Conservation (phyloP, 2,888 invertebrate genomes). For the Lysandra bellargus region DNA sequence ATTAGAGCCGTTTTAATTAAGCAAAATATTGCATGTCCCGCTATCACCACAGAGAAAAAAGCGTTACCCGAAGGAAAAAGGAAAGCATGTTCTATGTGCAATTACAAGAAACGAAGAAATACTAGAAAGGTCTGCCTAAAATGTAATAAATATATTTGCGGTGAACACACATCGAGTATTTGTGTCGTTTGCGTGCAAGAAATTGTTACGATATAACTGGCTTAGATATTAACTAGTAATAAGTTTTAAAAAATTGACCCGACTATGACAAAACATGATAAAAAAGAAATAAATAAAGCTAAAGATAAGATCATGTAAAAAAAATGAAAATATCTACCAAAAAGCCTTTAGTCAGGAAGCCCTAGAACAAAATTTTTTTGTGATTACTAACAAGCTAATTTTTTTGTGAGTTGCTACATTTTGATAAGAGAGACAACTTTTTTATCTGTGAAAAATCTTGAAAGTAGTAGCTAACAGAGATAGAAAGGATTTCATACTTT, state of each 20-base stretch:
- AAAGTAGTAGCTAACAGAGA: no score
- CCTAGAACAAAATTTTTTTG: no score
- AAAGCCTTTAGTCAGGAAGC: no score
- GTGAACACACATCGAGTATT: conserved; percentile 6
- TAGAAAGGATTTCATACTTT: no score
- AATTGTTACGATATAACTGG: neutral
- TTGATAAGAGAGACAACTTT: no score
- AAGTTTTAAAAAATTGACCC: no score
- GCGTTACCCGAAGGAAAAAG: neutral
- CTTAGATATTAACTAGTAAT: neutral
- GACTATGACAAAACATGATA: no score
- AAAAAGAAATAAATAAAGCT: neutral
- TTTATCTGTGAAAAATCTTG: no score
- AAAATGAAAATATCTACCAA: no score
- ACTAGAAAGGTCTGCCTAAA: neutral
- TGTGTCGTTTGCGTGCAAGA: neutral
- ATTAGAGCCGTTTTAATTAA: neutral
- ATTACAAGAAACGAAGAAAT: neutral
- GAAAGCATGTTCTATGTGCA: neutral
- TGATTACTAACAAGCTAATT: no score
- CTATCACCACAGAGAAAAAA: neutral
- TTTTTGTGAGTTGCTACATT: no score
- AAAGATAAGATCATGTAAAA: no score
- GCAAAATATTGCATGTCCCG: neutral
- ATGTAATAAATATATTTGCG: neutral